These are phyloP conservation scores for Cardiocondyla obscurior DNA, from an alignment of 1,140 invertebrate species.

Conservation along the genomic window DNA sequence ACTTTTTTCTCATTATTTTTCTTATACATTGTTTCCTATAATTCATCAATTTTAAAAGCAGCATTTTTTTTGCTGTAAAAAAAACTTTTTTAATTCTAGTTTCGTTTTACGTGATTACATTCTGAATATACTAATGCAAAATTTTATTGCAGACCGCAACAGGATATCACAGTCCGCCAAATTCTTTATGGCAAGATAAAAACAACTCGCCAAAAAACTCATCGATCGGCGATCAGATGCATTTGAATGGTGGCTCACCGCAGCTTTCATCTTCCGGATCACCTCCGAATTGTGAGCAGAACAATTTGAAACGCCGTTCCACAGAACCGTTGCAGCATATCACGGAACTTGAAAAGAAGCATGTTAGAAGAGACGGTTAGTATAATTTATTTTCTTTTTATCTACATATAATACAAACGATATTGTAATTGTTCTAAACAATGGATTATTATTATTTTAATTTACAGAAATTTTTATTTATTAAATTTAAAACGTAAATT, in stretches of 20 bases:
- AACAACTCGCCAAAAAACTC: conserved; percentile 72
- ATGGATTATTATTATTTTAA: conserved; percentile 24
- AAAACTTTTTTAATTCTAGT: neutral
- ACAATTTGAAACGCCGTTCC: conserved; percentile 73
- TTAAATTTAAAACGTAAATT: neutral
- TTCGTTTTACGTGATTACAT: neutral
- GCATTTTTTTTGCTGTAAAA: neutral
- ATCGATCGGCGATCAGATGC: conserved; percentile 68
- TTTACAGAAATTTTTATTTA: neutral
- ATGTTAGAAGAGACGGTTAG: conserved; percentile 76
- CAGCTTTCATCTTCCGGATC: conserved; percentile 66
- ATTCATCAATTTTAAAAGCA: neutral
- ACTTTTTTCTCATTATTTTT: neutral
- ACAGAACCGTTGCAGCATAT: conserved; percentile 75
- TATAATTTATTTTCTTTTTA: conserved; percentile 29
- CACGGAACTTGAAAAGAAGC: conserved; percentile 77
- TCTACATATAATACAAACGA: neutral
- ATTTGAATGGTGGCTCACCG: conserved; percentile 70
- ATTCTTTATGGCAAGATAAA: conserved; percentile 79
- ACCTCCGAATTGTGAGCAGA: conserved; percentile 64
- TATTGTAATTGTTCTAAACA: neutral
- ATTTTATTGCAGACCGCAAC: conserved; percentile 73
- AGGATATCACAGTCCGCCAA: conserved; percentile 76
- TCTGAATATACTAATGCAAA: neutral
- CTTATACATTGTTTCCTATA: neutral